Conservation (phyloP, 2,888 invertebrate species). For the Melinaea marsaeus region DNA sequence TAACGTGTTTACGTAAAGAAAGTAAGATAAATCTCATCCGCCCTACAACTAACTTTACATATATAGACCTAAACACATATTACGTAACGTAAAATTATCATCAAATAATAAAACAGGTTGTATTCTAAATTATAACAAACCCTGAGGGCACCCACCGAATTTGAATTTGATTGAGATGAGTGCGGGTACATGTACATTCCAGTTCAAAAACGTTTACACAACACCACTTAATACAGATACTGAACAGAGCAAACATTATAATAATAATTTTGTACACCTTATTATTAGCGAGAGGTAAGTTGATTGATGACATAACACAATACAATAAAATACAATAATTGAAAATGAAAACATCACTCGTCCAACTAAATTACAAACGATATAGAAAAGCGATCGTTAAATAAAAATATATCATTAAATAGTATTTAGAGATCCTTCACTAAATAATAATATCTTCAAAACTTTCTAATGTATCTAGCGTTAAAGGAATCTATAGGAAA, state of each 20-base stretch:
- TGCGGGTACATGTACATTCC: slow-evolving; percentile 11
- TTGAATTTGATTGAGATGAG: slow-evolving; percentile 40
- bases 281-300: slow-evolving; percentile 1
- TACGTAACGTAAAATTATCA: slow-evolving; percentile 53
- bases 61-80: slow-evolving; percentile 26
- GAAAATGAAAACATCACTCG: slow-evolving; percentile 44
- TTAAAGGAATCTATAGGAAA: too few relatives aligned
- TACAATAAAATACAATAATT: slow-evolving; percentile 38
- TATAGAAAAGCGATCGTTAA: slow-evolving; percentile 8
- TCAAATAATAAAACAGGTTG: slow-evolving; percentile 42
- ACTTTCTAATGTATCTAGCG: too few relatives aligned
- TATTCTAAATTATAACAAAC: slow-evolving; percentile 37
- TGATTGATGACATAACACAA: slow-evolving; percentile 30
- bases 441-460: too few relatives aligned
- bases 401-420: too few relatives aligned
- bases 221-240: not conserved
- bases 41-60: not conserved
- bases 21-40: slow-evolving; percentile 15
- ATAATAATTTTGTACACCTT: not conserved
- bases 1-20: slow-evolving; percentile 20
- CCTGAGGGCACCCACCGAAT: slow-evolving; percentile 39
- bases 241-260: not conserved
- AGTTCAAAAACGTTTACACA: slow-evolving; percentile 12
- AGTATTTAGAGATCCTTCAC: too few relatives aligned
- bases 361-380: slow-evolving; percentile 37